These are phyloP conservation scores for Pammene fasciana DNA, from an alignment of 2,888 invertebrate genomes.

Conservation along the genomic window DNA sequence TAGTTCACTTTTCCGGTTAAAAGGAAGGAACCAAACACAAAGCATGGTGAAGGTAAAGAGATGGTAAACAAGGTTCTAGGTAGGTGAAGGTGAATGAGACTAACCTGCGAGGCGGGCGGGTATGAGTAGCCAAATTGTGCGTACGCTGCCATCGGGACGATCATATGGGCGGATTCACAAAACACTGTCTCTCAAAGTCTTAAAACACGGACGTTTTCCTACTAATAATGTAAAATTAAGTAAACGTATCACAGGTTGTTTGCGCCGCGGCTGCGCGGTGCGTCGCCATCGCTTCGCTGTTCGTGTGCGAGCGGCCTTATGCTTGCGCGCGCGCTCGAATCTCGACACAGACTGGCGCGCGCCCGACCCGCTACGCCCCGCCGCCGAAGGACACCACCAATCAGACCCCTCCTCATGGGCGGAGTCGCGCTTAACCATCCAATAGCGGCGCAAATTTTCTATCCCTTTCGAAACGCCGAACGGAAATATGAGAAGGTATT, in stretches of 20 bases:
- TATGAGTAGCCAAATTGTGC: conserved; percentile 96
- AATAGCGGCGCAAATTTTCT: conserved; percentile 65
- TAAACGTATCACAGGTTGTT: conserved; percentile 76
- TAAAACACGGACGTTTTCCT: conserved; percentile 71
- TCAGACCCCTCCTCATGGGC: conserved; percentile 66
- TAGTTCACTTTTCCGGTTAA: not conserved
- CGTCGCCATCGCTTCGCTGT: conserved; percentile 73
- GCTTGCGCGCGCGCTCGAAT: conserved; percentile 72
- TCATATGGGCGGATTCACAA: conserved; percentile 82
- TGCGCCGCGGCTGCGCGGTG: conserved; percentile 78
- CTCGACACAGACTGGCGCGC: conserved; percentile 80
- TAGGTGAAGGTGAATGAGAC: conserved; percentile 51
- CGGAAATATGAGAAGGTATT: conserved; percentile 57
- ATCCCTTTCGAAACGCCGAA: conserved; percentile 67
- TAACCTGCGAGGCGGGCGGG: conserved; percentile 96
- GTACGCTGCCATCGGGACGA: conserved; percentile 89
- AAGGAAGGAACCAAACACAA: not conserved
- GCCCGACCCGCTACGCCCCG: conserved; percentile 75
- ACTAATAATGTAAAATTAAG: conserved; percentile 65
- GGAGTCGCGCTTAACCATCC: conserved; percentile 58
- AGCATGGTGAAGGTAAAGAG: not conserved
- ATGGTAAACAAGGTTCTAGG: not conserved
- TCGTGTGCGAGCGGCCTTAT: conserved; percentile 65
- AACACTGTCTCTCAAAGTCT: conserved; percentile 81
- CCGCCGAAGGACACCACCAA: conserved; percentile 79